These are phyloP conservation scores for Nomada lathburiana DNA, from an alignment of 2,888 invertebrate species.

Conservation along the genomic window DNA sequence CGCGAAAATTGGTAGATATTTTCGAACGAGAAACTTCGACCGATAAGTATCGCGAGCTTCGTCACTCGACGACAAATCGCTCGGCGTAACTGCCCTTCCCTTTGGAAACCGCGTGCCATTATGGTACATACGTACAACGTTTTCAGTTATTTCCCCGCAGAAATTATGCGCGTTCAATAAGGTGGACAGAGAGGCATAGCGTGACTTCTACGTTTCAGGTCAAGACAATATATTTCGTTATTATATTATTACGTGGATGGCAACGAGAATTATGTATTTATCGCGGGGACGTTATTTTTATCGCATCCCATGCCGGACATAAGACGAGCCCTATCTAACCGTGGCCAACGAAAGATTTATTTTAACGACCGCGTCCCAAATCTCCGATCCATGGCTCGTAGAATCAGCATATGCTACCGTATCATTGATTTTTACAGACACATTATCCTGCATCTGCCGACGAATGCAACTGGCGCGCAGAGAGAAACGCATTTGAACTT, in stretches of 20 bases:
- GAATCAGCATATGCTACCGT: constrained; percentile 77
- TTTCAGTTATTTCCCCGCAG: constrained; percentile 53
- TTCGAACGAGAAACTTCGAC: background rate
- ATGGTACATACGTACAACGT: constrained; percentile 13
- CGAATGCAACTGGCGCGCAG: constrained; percentile 36
- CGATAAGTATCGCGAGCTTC: constrained; percentile 37
- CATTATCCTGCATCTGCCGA: constrained; percentile 70
- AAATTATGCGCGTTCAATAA: constrained; percentile 75
- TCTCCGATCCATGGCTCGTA: constrained; percentile 42
- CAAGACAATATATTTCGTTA: constrained; percentile 82
- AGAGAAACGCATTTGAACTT: constrained; percentile 23
- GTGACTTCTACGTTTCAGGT: constrained; percentile 82
- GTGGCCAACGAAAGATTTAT: constrained; percentile 51
- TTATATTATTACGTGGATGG: constrained; percentile 78
- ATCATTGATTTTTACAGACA: constrained; percentile 78
- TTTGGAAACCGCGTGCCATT: constrained; percentile 29
- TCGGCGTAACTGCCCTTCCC: constrained; percentile 32
- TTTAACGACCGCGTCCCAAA: constrained; percentile 38
- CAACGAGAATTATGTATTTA: constrained; percentile 62
- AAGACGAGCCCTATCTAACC: constrained; percentile 46
- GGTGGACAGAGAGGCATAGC: constrained; percentile 76
- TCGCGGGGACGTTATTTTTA: constrained; percentile 60
- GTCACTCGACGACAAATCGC: constrained; percentile 39
- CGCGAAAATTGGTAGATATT: background rate
- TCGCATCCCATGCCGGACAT: constrained; percentile 31